A percentile compares a stretch with the other conserved stretches of the same genome.
Evolutionary conservation across 2,113 vertebrate genomes (phyloP).

Genomic region (Clinocottus analis): DNA sequence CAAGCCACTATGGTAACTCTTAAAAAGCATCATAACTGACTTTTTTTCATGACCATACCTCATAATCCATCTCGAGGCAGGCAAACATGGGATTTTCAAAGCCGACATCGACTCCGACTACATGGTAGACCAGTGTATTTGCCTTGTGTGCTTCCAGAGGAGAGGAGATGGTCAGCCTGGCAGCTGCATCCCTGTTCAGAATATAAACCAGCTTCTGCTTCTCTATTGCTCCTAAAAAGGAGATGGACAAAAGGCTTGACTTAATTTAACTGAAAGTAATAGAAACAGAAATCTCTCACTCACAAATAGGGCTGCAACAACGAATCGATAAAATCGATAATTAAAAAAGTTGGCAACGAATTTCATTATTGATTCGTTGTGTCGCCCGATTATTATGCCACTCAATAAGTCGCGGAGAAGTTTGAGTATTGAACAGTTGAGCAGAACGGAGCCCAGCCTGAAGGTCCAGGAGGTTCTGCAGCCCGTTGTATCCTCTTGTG

Average conservation of each 20-base stretch:
- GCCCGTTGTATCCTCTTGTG: too few relatives aligned
- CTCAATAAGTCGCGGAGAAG: too few relatives aligned
- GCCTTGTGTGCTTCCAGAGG: slow-evolving; percentile 98
- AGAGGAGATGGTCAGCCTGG: slow-evolving; percentile 97
- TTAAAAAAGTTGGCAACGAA: too few relatives aligned
- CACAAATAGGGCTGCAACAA: too few relatives aligned
- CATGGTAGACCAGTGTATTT: slow-evolving; percentile 98
- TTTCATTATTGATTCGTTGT: too few relatives aligned
- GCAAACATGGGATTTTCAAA: slow-evolving; percentile 99
- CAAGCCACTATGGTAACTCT: background rate
- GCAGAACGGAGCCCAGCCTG: too few relatives aligned
- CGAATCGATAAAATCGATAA: too few relatives aligned
- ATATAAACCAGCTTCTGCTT: slow-evolving; percentile 99
- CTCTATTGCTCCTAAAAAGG: slow-evolving; percentile 91
- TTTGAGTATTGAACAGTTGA: too few relatives aligned
- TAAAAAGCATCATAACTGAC: too few relatives aligned
- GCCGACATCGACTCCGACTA: slow-evolving; percentile 97
- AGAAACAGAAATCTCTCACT: too few relatives aligned
- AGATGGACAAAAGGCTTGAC: background rate
- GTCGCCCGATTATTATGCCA: too few relatives aligned
- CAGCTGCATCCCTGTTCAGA: slow-evolving; percentile 97
- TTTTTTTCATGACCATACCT: slow-evolving; percentile 81
- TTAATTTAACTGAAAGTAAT: background rate
- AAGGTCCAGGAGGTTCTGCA: too few relatives aligned
- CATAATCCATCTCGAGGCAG: slow-evolving; percentile 99